Conservation (phyloP, 1,140 invertebrate species). For the Drosophila sulfurigaster region DNA sequence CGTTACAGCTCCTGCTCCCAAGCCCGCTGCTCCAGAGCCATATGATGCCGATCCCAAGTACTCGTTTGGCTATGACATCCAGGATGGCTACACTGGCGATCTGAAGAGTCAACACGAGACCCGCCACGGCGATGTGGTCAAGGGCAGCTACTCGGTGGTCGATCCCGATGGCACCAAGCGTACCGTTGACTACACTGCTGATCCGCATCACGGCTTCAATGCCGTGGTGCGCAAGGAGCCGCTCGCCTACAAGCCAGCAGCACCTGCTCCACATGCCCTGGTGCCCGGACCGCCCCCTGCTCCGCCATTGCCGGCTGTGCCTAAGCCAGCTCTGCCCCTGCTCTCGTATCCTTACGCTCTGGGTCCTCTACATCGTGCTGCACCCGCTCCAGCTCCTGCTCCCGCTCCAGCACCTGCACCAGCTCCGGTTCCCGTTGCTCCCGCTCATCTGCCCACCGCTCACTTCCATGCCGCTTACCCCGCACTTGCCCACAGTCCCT, state of each 20-base stretch:
- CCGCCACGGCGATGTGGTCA: slow-evolving; percentile 88
- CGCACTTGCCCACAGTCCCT: slow-evolving; percentile 77
- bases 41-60: slow-evolving; percentile 87
- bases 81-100: slow-evolving; percentile 87
- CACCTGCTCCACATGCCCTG: slow-evolving; percentile 45
- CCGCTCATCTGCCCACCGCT: slow-evolving; percentile 55
- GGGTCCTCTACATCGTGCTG: slow-evolving; percentile 51
- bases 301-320: slow-evolving; percentile 63
- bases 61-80: slow-evolving; percentile 87
- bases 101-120: slow-evolving; percentile 87
- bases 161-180: slow-evolving; percentile 89
- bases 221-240: slow-evolving; percentile 85
- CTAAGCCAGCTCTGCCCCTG: slow-evolving; percentile 54
- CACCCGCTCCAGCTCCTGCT: slow-evolving; percentile 47
- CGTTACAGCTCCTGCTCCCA: slow-evolving; percentile 41
- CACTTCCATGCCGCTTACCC: slow-evolving; percentile 78
- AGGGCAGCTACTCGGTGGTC: slow-evolving; percentile 88
- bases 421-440: slow-evolving; percentile 49
- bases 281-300: slow-evolving; percentile 68
- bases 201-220: slow-evolving; percentile 85
- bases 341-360: slow-evolving; percentile 69
- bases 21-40: slow-evolving; percentile 84
- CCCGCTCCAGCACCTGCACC: slow-evolving; percentile 51
- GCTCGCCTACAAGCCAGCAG: slow-evolving; percentile 76
- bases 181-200: slow-evolving; percentile 88